phyloP scores from a whole-genome alignment of 2,113 vertebrate genomes.

The Toxotes jaculatrix region DNA sequence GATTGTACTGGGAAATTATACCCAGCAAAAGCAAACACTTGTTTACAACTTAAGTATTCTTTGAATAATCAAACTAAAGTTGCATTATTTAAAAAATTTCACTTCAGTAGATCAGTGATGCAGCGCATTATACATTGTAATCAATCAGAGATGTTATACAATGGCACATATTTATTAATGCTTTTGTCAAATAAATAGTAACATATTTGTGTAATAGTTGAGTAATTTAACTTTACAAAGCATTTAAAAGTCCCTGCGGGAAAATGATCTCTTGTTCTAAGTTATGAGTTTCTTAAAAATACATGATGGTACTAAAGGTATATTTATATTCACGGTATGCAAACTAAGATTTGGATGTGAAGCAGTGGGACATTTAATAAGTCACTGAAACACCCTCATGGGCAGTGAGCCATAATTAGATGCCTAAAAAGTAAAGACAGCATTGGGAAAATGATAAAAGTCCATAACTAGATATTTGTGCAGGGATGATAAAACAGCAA shows the following conservation, averaged over 20 bases:
- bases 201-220: slow-evolving; percentile 33
- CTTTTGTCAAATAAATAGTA: slow-evolving; percentile 53
- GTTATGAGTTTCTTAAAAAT: not conserved
- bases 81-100: slow-evolving; percentile 15
- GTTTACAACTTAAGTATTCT: slow-evolving; percentile 65
- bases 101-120: slow-evolving; percentile 19
- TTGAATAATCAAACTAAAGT: slow-evolving; percentile 19
- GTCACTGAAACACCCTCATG: too few relatives aligned
- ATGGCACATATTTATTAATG: slow-evolving; percentile 62
- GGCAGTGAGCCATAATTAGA: not conserved
- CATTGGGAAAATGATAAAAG: not conserved
- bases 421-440: not conserved
- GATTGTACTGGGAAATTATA: slow-evolving; percentile 26
- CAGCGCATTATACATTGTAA: slow-evolving; percentile 4
- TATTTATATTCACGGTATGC: not conserved
- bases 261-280: not conserved
- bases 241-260: not conserved
- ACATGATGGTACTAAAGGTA: not conserved
- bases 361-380: not conserved
- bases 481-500: slow-evolving; percentile 15
- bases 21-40: slow-evolving; percentile 34
- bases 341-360: not conserved
- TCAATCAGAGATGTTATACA: slow-evolving; percentile 47
- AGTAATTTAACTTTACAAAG: slow-evolving; percentile 21
- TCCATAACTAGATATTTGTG: not conserved